Evolutionary conservation across 1,140 invertebrate species (phyloP).

Genomic region (Temnothorax nylanderi): DNA sequence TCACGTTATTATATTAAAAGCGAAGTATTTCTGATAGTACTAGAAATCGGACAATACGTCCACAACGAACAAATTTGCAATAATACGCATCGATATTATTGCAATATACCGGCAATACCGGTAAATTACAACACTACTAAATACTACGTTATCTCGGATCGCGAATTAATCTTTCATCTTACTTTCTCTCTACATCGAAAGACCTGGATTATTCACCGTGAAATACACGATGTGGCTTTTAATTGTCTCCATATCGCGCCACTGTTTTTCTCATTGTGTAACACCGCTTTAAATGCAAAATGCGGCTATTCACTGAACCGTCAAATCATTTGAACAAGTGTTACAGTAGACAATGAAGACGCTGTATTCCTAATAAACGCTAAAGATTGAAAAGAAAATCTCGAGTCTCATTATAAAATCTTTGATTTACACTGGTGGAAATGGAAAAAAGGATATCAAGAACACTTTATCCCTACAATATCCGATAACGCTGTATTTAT

Average conservation of each 20-base stretch:
- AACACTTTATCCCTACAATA: too few species aligned
- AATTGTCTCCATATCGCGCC: slow-evolving; percentile 19
- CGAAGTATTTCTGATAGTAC: not conserved
- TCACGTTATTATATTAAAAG: not conserved
- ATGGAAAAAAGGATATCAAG: too few species aligned
- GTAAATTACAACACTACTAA: slow-evolving; percentile 23
- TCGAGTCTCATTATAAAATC: not conserved
- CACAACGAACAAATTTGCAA: slow-evolving; percentile 1
- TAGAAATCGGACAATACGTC: not conserved
- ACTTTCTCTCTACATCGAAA: slow-evolving; percentile 19
- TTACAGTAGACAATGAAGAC: not conserved
- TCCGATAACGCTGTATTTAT: too few species aligned
- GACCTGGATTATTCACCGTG: not conserved
- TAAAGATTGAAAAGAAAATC: not conserved
- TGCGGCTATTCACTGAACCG: not conserved
- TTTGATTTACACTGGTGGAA: not conserved
- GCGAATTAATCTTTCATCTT: slow-evolving; percentile 33
- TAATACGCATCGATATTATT: not conserved
- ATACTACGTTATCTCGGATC: slow-evolving; percentile 6
- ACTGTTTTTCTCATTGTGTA: slow-evolving; percentile 6
- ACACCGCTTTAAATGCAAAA: not conserved
- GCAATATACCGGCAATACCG: not conserved
- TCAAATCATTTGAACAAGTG: not conserved
- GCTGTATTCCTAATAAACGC: not conserved
- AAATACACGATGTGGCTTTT: slow-evolving; percentile 13